A percentile compares a stretch with the other conserved stretches of the same genome.
These are phyloP conservation scores for Plebejus anna DNA, from an alignment of 2,888 invertebrate genomes.

Conservation along the genomic window DNA sequence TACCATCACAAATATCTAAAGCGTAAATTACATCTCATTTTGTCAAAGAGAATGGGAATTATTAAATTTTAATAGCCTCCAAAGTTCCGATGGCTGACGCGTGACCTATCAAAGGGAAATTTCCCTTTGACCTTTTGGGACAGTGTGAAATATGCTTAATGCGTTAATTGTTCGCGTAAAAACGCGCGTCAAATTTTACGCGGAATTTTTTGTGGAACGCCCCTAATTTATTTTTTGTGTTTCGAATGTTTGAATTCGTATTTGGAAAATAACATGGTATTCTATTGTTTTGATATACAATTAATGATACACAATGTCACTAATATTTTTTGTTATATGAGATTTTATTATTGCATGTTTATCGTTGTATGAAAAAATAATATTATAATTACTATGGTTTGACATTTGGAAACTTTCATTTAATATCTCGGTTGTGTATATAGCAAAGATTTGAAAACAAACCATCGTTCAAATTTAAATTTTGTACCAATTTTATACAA, in stretches of 20 bases:
- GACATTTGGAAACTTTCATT: too few relatives aligned
- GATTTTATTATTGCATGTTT: too few relatives aligned
- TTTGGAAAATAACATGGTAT: neutral
- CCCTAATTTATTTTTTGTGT: neutral
- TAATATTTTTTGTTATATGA: too few relatives aligned
- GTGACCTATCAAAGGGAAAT: slow-evolving; percentile 54
- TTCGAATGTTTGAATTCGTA: neutral
- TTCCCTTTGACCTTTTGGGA: slow-evolving; percentile 52
- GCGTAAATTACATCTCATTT: slow-evolving; percentile 39
- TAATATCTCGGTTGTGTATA: too few relatives aligned
- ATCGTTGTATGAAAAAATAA: too few relatives aligned
- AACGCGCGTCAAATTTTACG: slow-evolving; percentile 20
- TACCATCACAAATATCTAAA: neutral
- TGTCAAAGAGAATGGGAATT: slow-evolving; percentile 54
- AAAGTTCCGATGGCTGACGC: slow-evolving; percentile 42
- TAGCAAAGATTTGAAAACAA: too few relatives aligned
- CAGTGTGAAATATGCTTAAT: slow-evolving; percentile 38
- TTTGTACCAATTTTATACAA: too few relatives aligned
- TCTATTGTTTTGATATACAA: neutral
- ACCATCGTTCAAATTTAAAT: too few relatives aligned
- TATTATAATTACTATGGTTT: too few relatives aligned
- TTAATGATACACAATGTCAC: neutral
- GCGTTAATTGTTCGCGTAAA: slow-evolving; percentile 39
- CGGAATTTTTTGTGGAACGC: neutral
- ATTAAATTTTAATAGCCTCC: slow-evolving; percentile 57